Evolutionary conservation across 2,797 vertebrate genomes (phyloP).

Genomic region (Spinibarbus caldwelli): DNA sequence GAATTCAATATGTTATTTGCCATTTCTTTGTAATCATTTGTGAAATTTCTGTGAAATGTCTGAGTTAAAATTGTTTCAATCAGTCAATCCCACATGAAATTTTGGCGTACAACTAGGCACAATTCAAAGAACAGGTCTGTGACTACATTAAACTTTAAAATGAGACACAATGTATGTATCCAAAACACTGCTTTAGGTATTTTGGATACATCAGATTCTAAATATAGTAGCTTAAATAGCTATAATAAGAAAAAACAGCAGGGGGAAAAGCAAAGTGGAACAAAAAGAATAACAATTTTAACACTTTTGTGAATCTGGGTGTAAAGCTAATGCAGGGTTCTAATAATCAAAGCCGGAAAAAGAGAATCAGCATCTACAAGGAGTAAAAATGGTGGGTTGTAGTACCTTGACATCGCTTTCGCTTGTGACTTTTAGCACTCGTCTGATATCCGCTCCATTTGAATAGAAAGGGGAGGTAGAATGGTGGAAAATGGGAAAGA

Average conservation of each 20-base stretch:
- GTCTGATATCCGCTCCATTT: constrained; percentile 99
- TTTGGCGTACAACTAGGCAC: not conserved
- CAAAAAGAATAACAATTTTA: not conserved
- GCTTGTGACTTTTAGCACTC: constrained; percentile 93
- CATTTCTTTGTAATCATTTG: not conserved
- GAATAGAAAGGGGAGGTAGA: constrained; percentile 99
- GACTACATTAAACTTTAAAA: not conserved
- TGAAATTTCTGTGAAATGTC: not conserved
- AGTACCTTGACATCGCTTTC: constrained; percentile 98
- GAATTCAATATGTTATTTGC: not conserved
- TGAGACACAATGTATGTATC: not conserved
- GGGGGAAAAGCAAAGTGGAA: not conserved
- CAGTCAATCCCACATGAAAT: not conserved
- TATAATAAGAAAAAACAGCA: not conserved
- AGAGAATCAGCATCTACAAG: constrained; percentile 64
- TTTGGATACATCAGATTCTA: not conserved
- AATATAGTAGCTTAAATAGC: not conserved
- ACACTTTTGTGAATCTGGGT: constrained; percentile 44
- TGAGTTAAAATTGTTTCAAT: not conserved
- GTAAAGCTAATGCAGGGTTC: constrained; percentile 52
- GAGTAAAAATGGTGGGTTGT: constrained; percentile 57
- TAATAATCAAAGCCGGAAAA: constrained; percentile 40
- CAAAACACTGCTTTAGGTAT: constrained; percentile 3
- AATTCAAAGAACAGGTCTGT: not conserved
- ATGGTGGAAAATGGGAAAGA: constrained; percentile 95